Base-by-base conservation (phyloP, 2,888 invertebrate species). In the Uloborus plumipes region DNA sequence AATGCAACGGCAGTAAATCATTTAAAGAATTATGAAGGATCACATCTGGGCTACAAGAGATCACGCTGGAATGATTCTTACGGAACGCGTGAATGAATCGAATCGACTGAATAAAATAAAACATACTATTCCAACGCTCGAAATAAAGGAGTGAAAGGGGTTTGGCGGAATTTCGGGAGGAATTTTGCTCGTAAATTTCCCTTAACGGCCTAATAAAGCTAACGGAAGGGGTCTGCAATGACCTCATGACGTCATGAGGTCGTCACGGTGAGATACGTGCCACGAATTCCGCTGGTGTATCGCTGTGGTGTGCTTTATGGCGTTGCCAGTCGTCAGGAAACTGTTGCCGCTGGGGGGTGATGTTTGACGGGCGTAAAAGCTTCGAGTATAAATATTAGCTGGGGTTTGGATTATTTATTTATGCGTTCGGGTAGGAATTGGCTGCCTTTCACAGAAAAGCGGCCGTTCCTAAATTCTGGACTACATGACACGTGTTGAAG, bases 141-240 rank as follows among this genome's bases (percentile, higher is more conserved):
- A 50, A 66, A 49, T 49, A 50, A 50, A 39, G 39, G 39, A 39
- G 39, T 39, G 66, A 53, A n/a, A 53, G 67, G 26, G 16, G 65
- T 47, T n/a, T 39, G 22, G 1, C 18, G 49, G 61, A 59, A 71
- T 59, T 71, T 61, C 71, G 55, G 71, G 71, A 61, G 72, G 72
- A 76, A 72, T 78, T 67, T 66, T 61, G 31, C 71, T 73, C 72
- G 72, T 72, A 72, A 79, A 79, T 72, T 79, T 66, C n/a, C 66
- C 66, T 59, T 72, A 79, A 79, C 72, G 79, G 65, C 67, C 79
- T 73, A 79, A 72, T 79, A 79, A 79, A 79, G 72, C 79, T 73
- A 71, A 79, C 65, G 71, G 51, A 58, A 47, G 69, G 65, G 71
- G 58, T 65, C 50, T 31, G 18, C 55, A 66, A 66, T 79, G 79